Base-by-base conservation (phyloP, 1,140 invertebrate genomes). In the Adelges cooleyi region DNA sequence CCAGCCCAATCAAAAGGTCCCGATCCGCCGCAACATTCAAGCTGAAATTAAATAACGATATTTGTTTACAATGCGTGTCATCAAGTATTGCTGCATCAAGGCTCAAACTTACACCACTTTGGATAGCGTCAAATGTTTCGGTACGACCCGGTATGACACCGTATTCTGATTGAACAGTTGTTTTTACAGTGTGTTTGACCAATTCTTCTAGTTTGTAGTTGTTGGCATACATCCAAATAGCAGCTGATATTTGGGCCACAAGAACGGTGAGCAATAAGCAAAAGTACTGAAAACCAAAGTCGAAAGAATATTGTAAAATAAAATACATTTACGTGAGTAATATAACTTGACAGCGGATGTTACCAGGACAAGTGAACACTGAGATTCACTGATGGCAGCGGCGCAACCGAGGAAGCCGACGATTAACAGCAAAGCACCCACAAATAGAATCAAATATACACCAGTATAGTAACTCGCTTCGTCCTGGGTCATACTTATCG, bases 361-460 rank as follows among this genome's bases (percentile, higher is more conserved):
- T 75, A 90, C 87, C 70, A 86, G 81, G 66, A 89, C 81, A 10
- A 98, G 80, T 80, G 94, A 83, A 75, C 89, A 91, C 71, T 87
- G 87, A 66, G 85, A 92, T 75, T 94, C 90, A 68, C 84, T 82
- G 54, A 89, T 83, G 11, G 91, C 88, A 23, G 93, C 92, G 74
- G 88, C 92, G 73, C 92, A 95, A 56, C 93, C 94, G 29, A 95
- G 81, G 75, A 95, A 88, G 1, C 90, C 87, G 22, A 94, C 84
- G 44, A 90, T 73, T 68, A 93, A 83, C 72, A 95, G 86, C 36
- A 95, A 73, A 40, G 82, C 74, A 3, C 92, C 92, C 59, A 86
- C 80, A 6, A 81, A 83, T 67, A 96, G 79, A 66, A 93, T 77
- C 52, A 92, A 81, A 75, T 87, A 85, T 59, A 87, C 75, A 67